These are phyloP conservation scores for Oenanthe melanoleuca DNA, from an alignment of 2,113 vertebrate genomes.

Conservation along the genomic window DNA sequence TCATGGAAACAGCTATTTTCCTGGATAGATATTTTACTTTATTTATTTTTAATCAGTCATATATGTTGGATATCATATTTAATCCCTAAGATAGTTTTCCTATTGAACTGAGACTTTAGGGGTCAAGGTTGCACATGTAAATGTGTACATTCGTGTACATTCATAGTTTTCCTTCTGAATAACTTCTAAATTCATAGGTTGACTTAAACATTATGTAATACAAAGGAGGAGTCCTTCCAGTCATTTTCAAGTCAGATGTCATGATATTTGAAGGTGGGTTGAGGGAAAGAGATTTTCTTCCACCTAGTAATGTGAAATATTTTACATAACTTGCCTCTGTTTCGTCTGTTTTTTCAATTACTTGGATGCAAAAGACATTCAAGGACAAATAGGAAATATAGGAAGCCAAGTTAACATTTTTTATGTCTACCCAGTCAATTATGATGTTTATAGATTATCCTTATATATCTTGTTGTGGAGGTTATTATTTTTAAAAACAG, in stretches of 20 bases:
- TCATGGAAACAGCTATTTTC: not conserved
- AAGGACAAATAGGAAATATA: not conserved
- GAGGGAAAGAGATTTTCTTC: not conserved
- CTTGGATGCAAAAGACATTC: not conserved
- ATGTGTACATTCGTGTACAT: not conserved
- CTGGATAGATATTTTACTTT: not conserved
- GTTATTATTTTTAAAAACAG: not conserved
- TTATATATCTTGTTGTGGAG: not conserved
- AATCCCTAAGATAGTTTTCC: not conserved
- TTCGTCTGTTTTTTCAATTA: not conserved
- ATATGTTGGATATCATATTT: not conserved
- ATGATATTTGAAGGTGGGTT: not conserved
- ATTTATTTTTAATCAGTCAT: not conserved
- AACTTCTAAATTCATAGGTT: not conserved
- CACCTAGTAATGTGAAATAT: not conserved
- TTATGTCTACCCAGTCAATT: not conserved
- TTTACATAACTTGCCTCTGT: not conserved
- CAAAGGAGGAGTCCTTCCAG: not conserved
- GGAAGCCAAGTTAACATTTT: not conserved
- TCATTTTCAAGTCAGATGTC: not conserved
- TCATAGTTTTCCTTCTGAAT: not conserved
- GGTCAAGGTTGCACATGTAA: not conserved
- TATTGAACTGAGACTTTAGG: not conserved
- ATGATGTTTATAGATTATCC: not conserved
- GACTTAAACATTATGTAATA: not conserved